phyloP scores from a whole-genome alignment of 2,797 vertebrate genomes.

The Urophycis tenuis region DNA sequence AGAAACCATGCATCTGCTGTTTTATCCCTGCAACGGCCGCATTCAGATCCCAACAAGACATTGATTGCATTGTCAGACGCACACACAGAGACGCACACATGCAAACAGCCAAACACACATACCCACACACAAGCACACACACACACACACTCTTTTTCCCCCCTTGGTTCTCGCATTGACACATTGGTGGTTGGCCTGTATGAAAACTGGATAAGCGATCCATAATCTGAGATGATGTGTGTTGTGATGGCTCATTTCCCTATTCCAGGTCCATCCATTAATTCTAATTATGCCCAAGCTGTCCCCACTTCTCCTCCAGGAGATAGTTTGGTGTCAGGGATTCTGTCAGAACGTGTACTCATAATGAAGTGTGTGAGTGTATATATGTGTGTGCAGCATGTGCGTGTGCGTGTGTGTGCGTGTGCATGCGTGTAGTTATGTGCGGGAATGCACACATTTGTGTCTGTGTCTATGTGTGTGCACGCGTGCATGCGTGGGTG shows the following conservation, averaged over 20 bases:
- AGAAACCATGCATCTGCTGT: background rate
- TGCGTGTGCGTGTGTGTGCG: background rate
- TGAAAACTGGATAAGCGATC: conserved; percentile 31
- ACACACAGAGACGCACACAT: background rate
- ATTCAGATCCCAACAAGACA: background rate
- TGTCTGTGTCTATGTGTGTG: background rate
- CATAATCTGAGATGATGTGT: conserved; percentile 43
- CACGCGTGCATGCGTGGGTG: background rate
- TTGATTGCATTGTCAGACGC: background rate
- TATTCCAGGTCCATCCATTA: conserved; percentile 38
- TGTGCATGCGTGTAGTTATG: background rate
- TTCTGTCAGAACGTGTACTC: conserved; percentile 28
- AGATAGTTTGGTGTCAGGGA: conserved; percentile 38
- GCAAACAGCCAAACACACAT: background rate
- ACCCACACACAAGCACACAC: background rate
- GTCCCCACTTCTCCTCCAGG: conserved; percentile 36
- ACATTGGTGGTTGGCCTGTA: conserved; percentile 21
- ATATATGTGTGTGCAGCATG: too few relatives aligned
- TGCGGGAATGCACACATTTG: background rate
- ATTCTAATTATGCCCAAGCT: conserved; percentile 48
- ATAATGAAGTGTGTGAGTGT: conserved; percentile 33
- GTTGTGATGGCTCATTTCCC: conserved; percentile 49
- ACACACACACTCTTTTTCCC: background rate
- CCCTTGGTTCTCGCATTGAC: background rate
- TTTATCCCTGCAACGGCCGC: background rate